A percentile compares a stretch with the other conserved stretches of the same genome.
Evolutionary conservation across 2,888 invertebrate species (phyloP).

Genomic region (Nipponacmea schrenckii): DNA sequence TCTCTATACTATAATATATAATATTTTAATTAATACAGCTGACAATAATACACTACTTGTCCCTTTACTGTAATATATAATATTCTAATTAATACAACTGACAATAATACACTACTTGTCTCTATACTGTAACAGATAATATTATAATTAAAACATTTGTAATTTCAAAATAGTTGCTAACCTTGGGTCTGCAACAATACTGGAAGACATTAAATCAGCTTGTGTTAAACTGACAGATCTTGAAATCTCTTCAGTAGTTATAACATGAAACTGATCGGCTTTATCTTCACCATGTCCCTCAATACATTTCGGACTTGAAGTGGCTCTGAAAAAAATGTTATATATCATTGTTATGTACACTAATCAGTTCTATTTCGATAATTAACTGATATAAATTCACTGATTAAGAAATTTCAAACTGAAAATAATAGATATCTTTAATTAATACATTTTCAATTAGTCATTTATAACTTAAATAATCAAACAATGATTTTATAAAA

Average conservation of each 20-base stretch:
- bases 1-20: neutral
- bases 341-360: too few relatives aligned
- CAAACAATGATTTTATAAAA: too few relatives aligned
- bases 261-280: slow-evolving; percentile 59
- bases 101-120: neutral
- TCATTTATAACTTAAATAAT: too few relatives aligned
- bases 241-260: slow-evolving; percentile 64
- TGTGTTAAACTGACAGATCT: slow-evolving; percentile 48
- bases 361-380: too few relatives aligned
- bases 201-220: slow-evolving; percentile 26
- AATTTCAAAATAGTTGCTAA: slow-evolving; percentile 15
- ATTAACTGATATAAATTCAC: too few relatives aligned
- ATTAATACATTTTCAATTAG: too few relatives aligned
- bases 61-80: neutral
- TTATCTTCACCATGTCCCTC: slow-evolving; percentile 10
- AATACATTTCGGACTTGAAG: too few relatives aligned
- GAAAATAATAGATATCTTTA: too few relatives aligned
- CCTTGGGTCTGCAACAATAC: slow-evolving; percentile 39
- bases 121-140: neutral
- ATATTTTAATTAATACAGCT: neutral
- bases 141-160: neutral
- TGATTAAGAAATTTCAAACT: too few relatives aligned
- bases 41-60: neutral
- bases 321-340: too few relatives aligned
- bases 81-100: neutral